Percentiles rank a stretch among this genome's conserved stretches.
Evolutionary conservation across 1,140 invertebrate genomes (phyloP).

Genomic region (Drosophila bocki): DNA sequence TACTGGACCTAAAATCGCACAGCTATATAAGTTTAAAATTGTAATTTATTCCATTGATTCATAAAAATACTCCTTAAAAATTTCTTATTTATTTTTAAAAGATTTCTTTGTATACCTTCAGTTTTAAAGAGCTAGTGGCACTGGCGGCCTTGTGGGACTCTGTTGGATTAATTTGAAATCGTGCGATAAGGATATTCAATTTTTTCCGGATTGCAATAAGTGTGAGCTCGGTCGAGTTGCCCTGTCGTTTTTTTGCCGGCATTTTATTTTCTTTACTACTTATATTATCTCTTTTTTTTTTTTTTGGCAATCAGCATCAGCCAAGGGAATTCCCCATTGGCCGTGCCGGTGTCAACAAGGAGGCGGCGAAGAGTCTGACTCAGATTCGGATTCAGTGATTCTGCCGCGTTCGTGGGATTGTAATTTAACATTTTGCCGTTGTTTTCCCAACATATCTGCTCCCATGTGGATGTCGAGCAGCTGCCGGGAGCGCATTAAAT

Average conservation of each 20-base stretch:
- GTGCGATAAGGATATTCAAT: slow-evolving; percentile 73
- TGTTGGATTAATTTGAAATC: slow-evolving; percentile 73
- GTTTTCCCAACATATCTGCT: slow-evolving; percentile 23
- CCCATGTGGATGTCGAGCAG: slow-evolving; percentile 46
- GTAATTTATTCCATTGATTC: no score
- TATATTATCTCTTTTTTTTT: slow-evolving; percentile 46
- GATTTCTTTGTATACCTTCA: neutral
- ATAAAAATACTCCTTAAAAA: neutral
- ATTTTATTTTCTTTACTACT: slow-evolving; percentile 11
- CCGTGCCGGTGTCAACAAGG: slow-evolving; percentile 24
- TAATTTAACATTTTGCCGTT: slow-evolving; percentile 64
- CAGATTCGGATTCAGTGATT: slow-evolving; percentile 27
- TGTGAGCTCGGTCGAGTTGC: neutral
- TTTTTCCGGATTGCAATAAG: slow-evolving; percentile 19
- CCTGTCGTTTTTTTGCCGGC: neutral
- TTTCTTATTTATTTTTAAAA: neutral
- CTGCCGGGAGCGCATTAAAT: slow-evolving; percentile 72
- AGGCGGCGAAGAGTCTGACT: slow-evolving; percentile 7
- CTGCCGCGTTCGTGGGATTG: slow-evolving; percentile 26
- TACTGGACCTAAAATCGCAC: no score
- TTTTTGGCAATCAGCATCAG: slow-evolving; percentile 69
- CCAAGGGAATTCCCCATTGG: slow-evolving; percentile 67
- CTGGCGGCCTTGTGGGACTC: slow-evolving; percentile 1
- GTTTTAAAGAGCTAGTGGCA: neutral
- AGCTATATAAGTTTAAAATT: no score